Conservation (phyloP, 2,888 invertebrate species). For the Allolobophora icterica region DNA sequence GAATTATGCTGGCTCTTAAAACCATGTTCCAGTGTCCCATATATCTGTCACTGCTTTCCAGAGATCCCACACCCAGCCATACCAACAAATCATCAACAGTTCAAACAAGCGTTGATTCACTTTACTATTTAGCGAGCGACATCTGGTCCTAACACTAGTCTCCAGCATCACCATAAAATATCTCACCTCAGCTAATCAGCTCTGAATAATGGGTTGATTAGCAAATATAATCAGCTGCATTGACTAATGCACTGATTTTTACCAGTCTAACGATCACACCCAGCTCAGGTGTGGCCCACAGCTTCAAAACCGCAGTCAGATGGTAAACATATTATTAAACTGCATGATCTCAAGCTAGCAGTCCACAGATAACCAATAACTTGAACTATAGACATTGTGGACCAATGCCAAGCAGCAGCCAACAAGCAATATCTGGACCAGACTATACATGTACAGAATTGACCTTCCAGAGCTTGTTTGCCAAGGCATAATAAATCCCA, state of each 20-base stretch:
- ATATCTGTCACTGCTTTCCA: neutral
- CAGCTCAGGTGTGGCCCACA: neutral
- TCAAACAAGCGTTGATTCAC: neutral
- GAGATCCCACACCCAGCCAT: neutral
- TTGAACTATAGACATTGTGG: neutral
- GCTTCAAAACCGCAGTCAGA: neutral
- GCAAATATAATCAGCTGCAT: neutral
- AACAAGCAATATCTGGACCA: neutral
- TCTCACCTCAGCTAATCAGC: neutral
- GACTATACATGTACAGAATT: neutral
- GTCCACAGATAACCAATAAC: neutral
- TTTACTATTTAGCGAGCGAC: neutral
- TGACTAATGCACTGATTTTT: neutral
- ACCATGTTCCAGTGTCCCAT: neutral
- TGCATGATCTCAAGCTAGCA: slow-evolving; percentile 6
- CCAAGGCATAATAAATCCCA: neutral
- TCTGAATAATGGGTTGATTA: neutral
- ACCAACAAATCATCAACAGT: too few relatives aligned
- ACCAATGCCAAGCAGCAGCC: neutral
- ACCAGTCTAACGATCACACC: neutral
- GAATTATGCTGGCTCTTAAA: neutral
- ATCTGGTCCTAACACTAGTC: neutral
- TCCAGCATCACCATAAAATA: neutral
- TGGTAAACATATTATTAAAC: neutral
- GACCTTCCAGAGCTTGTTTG: neutral